Percentiles rank a stretch among this genome's conserved stretches.
Evolutionary conservation across 2,113 vertebrate genomes (phyloP).

Genomic region (Electrona antarctica): DNA sequence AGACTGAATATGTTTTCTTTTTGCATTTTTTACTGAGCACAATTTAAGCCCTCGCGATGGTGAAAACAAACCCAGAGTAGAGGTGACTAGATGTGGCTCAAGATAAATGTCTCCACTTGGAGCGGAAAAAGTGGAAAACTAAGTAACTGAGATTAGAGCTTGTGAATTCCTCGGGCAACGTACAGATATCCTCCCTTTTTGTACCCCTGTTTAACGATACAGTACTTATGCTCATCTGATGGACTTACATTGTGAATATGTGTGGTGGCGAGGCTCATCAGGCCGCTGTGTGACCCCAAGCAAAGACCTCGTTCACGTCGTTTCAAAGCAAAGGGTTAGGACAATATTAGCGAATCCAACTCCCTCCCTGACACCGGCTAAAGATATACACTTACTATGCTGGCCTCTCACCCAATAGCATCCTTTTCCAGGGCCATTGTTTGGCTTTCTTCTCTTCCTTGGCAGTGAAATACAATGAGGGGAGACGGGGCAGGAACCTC

Average conservation of each 20-base stretch:
- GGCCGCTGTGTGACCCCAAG: slow-evolving; percentile 6
- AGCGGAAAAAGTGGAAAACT: not conserved
- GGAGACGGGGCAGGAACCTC: slow-evolving; percentile 61
- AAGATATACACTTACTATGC: slow-evolving; percentile 1
- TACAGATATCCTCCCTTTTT: not conserved
- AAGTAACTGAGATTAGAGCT: not conserved
- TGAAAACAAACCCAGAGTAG: slow-evolving; percentile 34
- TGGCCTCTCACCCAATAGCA: slow-evolving; percentile 38
- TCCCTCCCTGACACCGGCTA: slow-evolving; percentile 28
- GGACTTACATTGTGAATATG: not conserved
- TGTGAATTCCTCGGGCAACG: not conserved
- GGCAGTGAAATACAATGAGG: slow-evolving; percentile 48
- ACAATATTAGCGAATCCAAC: not conserved
- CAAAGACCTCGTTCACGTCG: slow-evolving; percentile 32
- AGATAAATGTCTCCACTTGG: slow-evolving; percentile 33
- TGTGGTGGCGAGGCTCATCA: not conserved
- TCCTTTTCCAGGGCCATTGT: slow-evolving; percentile 34
- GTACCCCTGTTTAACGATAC: not conserved
- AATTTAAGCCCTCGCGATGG: slow-evolving; percentile 27
- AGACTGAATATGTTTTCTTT: slow-evolving; percentile 53
- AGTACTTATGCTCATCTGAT: not conserved
- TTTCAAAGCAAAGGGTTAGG: not conserved
- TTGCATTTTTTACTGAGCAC: slow-evolving; percentile 46
- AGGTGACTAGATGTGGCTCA: slow-evolving; percentile 42
- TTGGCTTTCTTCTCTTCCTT: slow-evolving; percentile 45